Evolutionary conservation across 2,797 vertebrate species (phyloP), one percentile per base, ranked within the genome.

Genomic region (Alcedo atthis): DNA sequence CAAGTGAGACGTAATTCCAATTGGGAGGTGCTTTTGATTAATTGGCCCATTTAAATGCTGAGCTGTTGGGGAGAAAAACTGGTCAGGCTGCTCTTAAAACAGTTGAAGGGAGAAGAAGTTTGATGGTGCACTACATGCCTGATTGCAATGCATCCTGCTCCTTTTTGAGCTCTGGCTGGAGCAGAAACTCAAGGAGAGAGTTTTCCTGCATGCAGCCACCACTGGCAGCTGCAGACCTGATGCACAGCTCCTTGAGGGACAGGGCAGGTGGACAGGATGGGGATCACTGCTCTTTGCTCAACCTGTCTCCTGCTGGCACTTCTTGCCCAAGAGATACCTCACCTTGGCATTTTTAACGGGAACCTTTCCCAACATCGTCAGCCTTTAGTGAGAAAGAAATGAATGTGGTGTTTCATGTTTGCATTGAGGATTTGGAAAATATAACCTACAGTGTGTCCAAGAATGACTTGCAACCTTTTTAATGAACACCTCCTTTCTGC

Each of bases 11-110:
- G 51, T 67, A 59, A 69, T 83, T 96, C 93, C 54, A 77, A 8
- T 35, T 83, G 74, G 55, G 87, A 94, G 80, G 59, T 93, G 89
- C 76, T 89, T 84, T 64, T 82, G 85, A 89, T 94, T 93, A 89
- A 85, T 71, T 4, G 1, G 17, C 45, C 49, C 0, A 2, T 85
- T 94, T 83, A 82, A 89, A 78, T 76, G 64, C 66, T 85, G 66
- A 94, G 64, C 7, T 48, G 42, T 42, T 48, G 74, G 71, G 79
- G 68, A 74, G 63, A 87, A 94, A 85, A 92, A 85, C 82, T 0
- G 0, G n/a, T 71, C 91, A 81, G 73, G 69, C 68, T 66, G 53
- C 22, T 70, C 78, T 93, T 86, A 35, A 58, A 68, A 64, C 28
- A 48, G 69, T 85, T 33, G 58, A 40, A 91, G 55, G 25, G 78